Evolutionary conservation across 2,113 vertebrate genomes (phyloP), one percentile per base, ranked within the genome.

Genomic region (Erythrocercus mccallii): DNA sequence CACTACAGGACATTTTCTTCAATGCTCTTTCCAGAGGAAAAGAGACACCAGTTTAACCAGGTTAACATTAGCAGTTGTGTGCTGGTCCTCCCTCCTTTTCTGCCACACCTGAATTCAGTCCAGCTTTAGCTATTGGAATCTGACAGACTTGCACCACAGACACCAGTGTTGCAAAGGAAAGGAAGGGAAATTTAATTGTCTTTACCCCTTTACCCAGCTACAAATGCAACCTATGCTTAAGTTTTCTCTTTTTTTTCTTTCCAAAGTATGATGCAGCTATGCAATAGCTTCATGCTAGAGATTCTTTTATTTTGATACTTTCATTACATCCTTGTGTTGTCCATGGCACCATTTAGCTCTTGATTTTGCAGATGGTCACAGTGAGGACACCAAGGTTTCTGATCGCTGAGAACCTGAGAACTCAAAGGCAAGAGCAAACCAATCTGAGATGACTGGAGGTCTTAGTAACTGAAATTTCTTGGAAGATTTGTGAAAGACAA

Each of bases 371-470:
- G 15, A 48, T 14, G 20, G 56, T 12, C 8, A 28, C 22, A 44
- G 4, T 9, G 17, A 12, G 37, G 9, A 76, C n/a, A 33, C 2
- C 0, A 1, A 69, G 10, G 6, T 69, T 17, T 64, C 24, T 40
- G 23, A 25, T 23, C 25, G 45, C 40, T 72, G 17, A 6, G 51
- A 77, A 12, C 31, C 15, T 61, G 12, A 82, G 19, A 93, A 20
- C 13, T 65, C 20, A 82, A 57, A 23, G 16, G 15, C 35, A 48
- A 82, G 40, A 42, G 15, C 21, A 42, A 85, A 58, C 8, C n/a
- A 84, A 8, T 40, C 24, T 56, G 57, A 10, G 9, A 37, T 62
- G 7, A 33, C 14, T 21, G 10, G 5, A 77, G 23, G 5, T 45
- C 60, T 81, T 68, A 38, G 27, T 16, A 85, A 51, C 24, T 81